phyloP scores from a whole-genome alignment of 2,888 invertebrate genomes.

The Sinopyrophorus schimmeli region DNA sequence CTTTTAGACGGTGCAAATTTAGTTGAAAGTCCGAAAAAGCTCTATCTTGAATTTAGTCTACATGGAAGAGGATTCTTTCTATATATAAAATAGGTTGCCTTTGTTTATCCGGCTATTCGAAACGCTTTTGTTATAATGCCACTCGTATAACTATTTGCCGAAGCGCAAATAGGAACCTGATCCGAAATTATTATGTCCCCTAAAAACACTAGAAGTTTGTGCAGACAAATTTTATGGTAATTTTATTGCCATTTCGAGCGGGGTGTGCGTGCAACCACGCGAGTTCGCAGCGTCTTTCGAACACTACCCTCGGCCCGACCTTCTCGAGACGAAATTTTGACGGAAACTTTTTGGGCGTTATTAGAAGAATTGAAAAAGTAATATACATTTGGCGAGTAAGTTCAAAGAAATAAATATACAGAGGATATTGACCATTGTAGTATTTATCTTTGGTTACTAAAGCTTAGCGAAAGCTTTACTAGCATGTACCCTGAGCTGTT shows the following conservation, averaged over 20 bases:
- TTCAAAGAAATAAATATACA: slow-evolving; percentile 20
- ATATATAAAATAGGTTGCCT: slow-evolving; percentile 20
- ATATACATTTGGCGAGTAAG: slow-evolving; percentile 11
- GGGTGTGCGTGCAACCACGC: too few species aligned
- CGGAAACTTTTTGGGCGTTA: too few species aligned
- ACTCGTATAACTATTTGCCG: slow-evolving; percentile 3
- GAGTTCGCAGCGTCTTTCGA: too few species aligned
- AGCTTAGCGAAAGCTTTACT: slow-evolving; percentile 27
- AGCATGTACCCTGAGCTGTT: slow-evolving; percentile 33
- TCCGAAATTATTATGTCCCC: background rate
- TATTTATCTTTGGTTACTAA: slow-evolving; percentile 32
- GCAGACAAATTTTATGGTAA: background rate
- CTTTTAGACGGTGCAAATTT: slow-evolving; percentile 29
- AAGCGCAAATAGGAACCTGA: background rate
- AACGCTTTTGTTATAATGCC: slow-evolving; percentile 11
- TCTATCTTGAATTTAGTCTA: slow-evolving; percentile 20
- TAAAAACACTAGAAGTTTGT: background rate
- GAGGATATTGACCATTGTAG: slow-evolving; percentile 30
- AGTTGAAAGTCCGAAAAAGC: slow-evolving; percentile 27
- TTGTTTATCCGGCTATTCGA: slow-evolving; percentile 17
- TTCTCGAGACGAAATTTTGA: too few species aligned
- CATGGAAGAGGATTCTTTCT: slow-evolving; percentile 19
- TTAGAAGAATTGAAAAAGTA: too few species aligned
- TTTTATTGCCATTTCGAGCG: background rate
- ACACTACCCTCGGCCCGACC: too few species aligned